Conservation (phyloP, 1,140 invertebrate species). For the Bombus sibiricus region DNA sequence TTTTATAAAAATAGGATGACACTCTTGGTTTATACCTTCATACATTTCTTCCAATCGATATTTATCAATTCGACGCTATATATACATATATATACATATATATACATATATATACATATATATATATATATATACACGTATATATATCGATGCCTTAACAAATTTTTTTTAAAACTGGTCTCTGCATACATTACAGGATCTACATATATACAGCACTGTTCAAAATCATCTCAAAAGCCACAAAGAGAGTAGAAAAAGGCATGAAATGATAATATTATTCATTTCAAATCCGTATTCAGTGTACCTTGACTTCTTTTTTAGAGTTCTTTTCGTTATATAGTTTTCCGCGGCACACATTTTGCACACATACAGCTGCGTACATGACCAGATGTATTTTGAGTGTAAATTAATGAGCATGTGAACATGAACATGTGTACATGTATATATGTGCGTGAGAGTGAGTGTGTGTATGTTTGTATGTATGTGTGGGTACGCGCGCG, state of each 20-base stretch:
- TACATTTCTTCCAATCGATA: constrained; percentile 43
- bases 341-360: constrained; percentile 46
- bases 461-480: constrained; percentile 22
- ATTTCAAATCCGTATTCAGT: constrained; percentile 63
- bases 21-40: constrained; percentile 30
- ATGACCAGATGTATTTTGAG: constrained; percentile 48
- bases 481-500: constrained; percentile 5
- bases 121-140: no score
- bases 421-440: constrained; percentile 31
- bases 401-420: constrained; percentile 51
- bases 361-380: constrained; percentile 49
- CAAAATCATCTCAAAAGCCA: constrained; percentile 73
- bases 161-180: constrained; percentile 61
- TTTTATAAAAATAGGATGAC: constrained; percentile 65
- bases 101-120: no score
- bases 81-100: not conserved
- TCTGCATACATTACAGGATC: constrained; percentile 64
- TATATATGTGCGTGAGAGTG: constrained; percentile 32
- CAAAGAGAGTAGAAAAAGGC: constrained; percentile 75
- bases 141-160: constrained; percentile 47
- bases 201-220: constrained; percentile 69
- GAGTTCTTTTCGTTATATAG: constrained; percentile 42
- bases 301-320: constrained; percentile 36
- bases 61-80: constrained; percentile 33
- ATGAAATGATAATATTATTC: constrained; percentile 67